Evolutionary conservation across 2,797 vertebrate species (phyloP).

Genomic region (Enteromius mattozi): DNA sequence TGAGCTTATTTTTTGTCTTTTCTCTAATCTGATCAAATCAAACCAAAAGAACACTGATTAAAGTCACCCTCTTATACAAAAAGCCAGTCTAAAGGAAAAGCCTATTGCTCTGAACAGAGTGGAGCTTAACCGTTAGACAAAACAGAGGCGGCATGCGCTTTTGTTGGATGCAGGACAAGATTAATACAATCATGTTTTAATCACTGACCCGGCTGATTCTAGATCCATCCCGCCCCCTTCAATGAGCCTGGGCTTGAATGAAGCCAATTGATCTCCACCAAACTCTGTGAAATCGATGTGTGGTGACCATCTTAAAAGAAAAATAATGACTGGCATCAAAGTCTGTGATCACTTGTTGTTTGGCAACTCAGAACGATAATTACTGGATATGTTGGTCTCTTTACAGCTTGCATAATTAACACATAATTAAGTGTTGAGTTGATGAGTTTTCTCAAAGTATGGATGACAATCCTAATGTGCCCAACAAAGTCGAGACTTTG

Average conservation of each 20-base stretch:
- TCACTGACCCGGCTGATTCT: constrained; percentile 43
- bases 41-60: constrained; percentile 41
- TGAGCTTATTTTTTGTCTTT: constrained; percentile 30
- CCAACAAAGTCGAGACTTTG: constrained; percentile 7
- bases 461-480: constrained; percentile 19
- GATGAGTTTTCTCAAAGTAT: constrained; percentile 39
- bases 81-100: constrained; percentile 37
- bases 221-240: constrained; percentile 10
- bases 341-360: constrained; percentile 56
- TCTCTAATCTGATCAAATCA: constrained; percentile 33
- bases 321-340: constrained; percentile 44
- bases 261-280: constrained; percentile 56
- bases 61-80: constrained; percentile 35
- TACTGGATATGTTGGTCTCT: constrained; percentile 46
- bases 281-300: constrained; percentile 50
- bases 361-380: constrained; percentile 58
- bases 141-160: constrained; percentile 41
- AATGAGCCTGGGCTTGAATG: constrained; percentile 35
- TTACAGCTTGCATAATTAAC: constrained; percentile 43
- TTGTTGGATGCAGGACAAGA: constrained; percentile 49
- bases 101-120: constrained; percentile 43
- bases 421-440: constrained; percentile 41
- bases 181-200: constrained; percentile 51
- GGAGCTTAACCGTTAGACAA: constrained; percentile 39
- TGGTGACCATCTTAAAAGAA: constrained; percentile 43